Evolutionary conservation across 2,888 invertebrate genomes (phyloP).

Genomic region (Trileptium ribeirensis): DNA sequence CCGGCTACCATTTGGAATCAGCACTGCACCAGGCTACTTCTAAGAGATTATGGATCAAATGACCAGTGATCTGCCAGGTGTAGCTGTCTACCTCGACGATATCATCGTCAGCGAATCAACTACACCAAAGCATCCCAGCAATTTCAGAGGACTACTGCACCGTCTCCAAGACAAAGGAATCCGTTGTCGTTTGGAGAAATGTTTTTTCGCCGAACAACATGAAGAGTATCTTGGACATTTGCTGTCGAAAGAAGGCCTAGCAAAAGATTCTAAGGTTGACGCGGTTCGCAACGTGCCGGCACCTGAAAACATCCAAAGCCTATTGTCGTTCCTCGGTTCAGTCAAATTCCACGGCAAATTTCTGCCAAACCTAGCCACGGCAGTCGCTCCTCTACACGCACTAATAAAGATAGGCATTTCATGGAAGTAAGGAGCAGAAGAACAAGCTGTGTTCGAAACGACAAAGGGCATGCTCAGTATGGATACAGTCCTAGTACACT

Average conservation of each 20-base stretch:
- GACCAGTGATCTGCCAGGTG: conserved; percentile 22
- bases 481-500: neutral
- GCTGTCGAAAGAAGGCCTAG: conserved; percentile 17
- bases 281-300: conserved; percentile 27
- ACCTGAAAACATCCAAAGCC: neutral
- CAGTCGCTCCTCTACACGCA: neutral
- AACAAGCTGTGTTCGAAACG: neutral
- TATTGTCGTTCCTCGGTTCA: neutral
- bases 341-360: neutral
- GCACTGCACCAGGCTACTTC: conserved; percentile 24
- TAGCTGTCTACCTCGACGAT: conserved; percentile 27
- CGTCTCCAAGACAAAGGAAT: conserved; percentile 14
- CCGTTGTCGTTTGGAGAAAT: conserved; percentile 24
- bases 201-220: conserved; percentile 6
- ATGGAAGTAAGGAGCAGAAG: neutral
- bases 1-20: conserved; percentile 24
- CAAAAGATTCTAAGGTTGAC: conserved; percentile 16
- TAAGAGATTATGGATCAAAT: conserved; percentile 28
- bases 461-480: neutral
- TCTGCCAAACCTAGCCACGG: neutral
- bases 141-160: neutral
- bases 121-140: neutral
- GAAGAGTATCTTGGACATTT: conserved; percentile 12
- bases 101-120: neutral
- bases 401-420: neutral